Base-by-base conservation (phyloP, 2,113 vertebrate species). In the Trichomycterus rosablanca region DNA sequence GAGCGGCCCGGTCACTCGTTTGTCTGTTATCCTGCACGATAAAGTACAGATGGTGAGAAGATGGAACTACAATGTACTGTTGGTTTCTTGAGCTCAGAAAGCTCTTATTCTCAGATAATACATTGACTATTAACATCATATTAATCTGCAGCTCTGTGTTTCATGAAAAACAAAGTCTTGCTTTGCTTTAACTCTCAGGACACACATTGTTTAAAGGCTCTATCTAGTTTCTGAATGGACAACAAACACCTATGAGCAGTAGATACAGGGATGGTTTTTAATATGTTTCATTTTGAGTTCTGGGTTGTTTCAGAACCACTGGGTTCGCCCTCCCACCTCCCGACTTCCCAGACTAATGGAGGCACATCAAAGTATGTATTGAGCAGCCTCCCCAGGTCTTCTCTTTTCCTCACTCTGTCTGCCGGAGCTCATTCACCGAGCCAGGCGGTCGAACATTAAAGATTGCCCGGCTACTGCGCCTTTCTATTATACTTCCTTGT, bases 321-420 rank as follows among this genome's bases (percentile, higher is more conserved):
- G 34, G 15, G 35, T 16, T 42, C 49, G 22, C n/a, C 40, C 40
- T 62, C 61, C 50, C 12, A 39, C 35, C 37, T 55, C 22, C 54
- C 12, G 48, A n/a, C 48, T 34, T 64, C 51, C 51, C 20, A 23
- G 28, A 46, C 62, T 74, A 72, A 74, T 65, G 63, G 71, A 71
- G 64, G 58, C 51, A 73, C 75, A 74, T 80, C 66, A 77, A 76
- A 74, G 78, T 58, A 11, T 68, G 64, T 32, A 62, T 67, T 73
- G 61, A 73, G 34, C 43, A 48, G 66, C 19, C 68, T 54, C 64
- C 59, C 43, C 58, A 51, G 58, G 53, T 66, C 53, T 44, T 52
- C 59, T 55, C 46, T 52, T 65, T 59, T 55, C 48, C 70, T 67
- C 68, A 39, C 67, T 58, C 46, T 55, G 51, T 67, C 53, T 71